Percentiles rank a stretch among this genome's conserved stretches.
These are phyloP conservation scores for Loripinus fragilis DNA, from an alignment of 2,888 invertebrate genomes.

Conservation along the genomic window DNA sequence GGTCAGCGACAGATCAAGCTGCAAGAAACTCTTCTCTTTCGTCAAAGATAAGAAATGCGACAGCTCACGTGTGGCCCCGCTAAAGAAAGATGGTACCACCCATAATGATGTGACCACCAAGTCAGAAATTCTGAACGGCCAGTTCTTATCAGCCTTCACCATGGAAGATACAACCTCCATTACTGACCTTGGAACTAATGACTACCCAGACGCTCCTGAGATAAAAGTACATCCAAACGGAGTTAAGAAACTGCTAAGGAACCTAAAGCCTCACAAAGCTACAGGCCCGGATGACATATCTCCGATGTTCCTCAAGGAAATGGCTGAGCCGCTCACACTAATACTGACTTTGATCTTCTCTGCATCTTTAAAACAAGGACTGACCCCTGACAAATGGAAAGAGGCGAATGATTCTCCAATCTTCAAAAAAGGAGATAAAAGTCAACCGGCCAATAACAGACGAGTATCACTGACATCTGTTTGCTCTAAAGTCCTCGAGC, in stretches of 20 bases:
- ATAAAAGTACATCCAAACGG: no score
- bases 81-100: neutral
- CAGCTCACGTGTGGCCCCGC: neutral
- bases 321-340: no score
- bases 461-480: neutral
- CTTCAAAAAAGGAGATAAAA: no score
- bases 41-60: constrained; percentile 12
- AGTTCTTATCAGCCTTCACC: constrained; percentile 18
- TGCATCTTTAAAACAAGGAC: no score
- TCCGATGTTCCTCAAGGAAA: no score
- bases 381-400: neutral
- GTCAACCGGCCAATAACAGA: neutral
- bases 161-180: neutral
- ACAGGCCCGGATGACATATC: no score
- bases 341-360: no score
- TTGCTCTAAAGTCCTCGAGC: no score
- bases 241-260: no score
- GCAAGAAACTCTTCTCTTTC: neutral
- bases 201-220: constrained; percentile 8
- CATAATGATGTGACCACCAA: neutral
- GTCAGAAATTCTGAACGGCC: neutral
- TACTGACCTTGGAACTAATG: neutral
- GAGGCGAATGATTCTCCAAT: no score
- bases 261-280: no score
- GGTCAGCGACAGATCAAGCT: constrained; percentile 17